A percentile compares a stretch with the other conserved stretches of the same genome.
Evolutionary conservation across 2,797 vertebrate genomes (phyloP).

Genomic region (Sebastolobus altivelis): DNA sequence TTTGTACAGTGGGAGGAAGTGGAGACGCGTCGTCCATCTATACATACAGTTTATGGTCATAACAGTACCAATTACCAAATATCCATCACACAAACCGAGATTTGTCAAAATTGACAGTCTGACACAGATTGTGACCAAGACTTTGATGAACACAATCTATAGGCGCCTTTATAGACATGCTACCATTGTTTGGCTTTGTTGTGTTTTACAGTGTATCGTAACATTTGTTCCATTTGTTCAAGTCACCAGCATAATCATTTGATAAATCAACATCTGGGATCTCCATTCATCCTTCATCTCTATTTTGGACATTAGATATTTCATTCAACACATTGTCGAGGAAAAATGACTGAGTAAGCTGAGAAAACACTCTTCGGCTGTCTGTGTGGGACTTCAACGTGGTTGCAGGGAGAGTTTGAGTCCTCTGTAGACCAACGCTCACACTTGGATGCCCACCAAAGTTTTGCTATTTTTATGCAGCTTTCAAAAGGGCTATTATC

Average conservation of each 20-base stretch:
- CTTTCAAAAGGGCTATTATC: slow-evolving; percentile 50
- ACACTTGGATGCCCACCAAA: slow-evolving; percentile 52
- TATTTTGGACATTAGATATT: neutral
- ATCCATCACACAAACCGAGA: neutral
- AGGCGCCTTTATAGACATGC: neutral
- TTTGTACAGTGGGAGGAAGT: no score
- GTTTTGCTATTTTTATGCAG: slow-evolving; percentile 61
- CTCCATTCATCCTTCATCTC: slow-evolving; percentile 1
- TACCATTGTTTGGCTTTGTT: neutral
- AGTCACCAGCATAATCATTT: neutral
- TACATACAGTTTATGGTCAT: neutral
- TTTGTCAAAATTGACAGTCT: neutral
- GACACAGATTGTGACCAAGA: neutral
- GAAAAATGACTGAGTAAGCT: neutral
- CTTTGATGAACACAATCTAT: neutral
- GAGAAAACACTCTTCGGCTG: slow-evolving; percentile 8
- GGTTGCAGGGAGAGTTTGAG: slow-evolving; percentile 22
- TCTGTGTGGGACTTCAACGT: slow-evolving; percentile 25
- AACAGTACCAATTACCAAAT: neutral
- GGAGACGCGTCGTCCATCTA: no score
- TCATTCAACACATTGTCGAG: slow-evolving; percentile 14
- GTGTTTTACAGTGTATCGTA: neutral
- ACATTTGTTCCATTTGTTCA: neutral
- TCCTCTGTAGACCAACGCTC: slow-evolving; percentile 40
- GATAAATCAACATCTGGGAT: neutral